Conservation (phyloP, 2,888 invertebrate genomes). For the Thysanoteuthis rhombus region DNA sequence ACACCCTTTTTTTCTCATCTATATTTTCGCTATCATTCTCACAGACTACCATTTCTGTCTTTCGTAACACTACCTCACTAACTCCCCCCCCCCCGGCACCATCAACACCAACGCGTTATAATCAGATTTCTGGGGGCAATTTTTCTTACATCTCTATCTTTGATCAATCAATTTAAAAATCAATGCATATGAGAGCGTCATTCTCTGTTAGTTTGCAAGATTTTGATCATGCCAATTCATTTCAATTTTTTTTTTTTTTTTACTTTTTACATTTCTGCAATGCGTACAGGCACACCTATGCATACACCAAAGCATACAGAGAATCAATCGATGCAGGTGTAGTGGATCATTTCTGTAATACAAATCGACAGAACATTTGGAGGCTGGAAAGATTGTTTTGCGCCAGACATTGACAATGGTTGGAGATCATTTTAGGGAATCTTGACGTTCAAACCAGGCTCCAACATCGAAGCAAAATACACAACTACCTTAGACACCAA, state of each 20-base stretch:
- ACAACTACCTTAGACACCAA: no score
- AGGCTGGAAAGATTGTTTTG: no score
- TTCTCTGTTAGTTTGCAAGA: not conserved
- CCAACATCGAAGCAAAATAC: no score
- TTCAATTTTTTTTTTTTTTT: no score
- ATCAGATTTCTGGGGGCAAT: not conserved
- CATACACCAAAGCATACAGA: not conserved
- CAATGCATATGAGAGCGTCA: not conserved
- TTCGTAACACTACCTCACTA: not conserved
- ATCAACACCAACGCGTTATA: not conserved
- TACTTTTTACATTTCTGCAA: not conserved
- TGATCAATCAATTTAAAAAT: not conserved
- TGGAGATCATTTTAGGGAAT: no score
- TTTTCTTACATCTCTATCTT: not conserved
- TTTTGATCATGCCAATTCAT: not conserved
- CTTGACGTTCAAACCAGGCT: no score
- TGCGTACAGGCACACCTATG: not conserved
- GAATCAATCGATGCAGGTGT: no score
- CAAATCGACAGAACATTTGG: no score
- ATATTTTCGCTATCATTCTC: not conserved
- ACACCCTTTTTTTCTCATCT: no score
- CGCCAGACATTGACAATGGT: no score
- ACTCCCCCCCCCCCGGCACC: not conserved
- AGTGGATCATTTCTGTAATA: no score
- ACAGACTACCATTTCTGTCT: not conserved